Evolutionary conservation across 1,140 invertebrate genomes (phyloP), one percentile per base, ranked within the genome.

Genomic region (Sinella curviseta): DNA sequence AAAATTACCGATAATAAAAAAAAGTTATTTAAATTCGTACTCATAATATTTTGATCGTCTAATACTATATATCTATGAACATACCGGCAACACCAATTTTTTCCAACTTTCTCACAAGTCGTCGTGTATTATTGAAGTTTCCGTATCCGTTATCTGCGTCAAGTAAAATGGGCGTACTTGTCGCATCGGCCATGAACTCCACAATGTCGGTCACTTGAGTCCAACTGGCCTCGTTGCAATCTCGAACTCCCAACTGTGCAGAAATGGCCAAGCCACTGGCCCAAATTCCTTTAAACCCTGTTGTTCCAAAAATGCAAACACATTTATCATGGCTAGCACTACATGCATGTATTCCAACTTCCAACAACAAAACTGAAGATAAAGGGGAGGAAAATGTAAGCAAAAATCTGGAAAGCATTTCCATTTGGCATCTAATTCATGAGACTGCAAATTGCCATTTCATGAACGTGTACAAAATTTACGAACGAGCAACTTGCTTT

Each of bases 141-240:
- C 88, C 88, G 83, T 87, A 89, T 20, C 88, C 88, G 12, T 88
- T 88, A 82, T 89, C 88, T 48, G 88, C 88, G 83, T 89, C 88
- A 16, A 89, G 80, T n/a, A 89, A 83, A 57, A 89, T 88, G 0
- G 88, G 88, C 26, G 88, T 84, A 24, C 82, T 55, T n/a, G 87
- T 86, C 4, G 86, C 87, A 81, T 89, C 88, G 74, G 86, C 86
- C 88, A 89, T 89, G 82, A 87, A 89, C 77, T 88, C 88, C n/a
- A 86, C 54, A 3, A 88, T 85, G 55, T 89, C 88, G 2, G 88
- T 82, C 30, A 89, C 87, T 82, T 89, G 88, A 1, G 88, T 89
- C 88, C 88, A 89, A 1, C 88, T 88, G 3, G 87, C 88, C 80
- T 89, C 88, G 78, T 89, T 89, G 82, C 87, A 86, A 81, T 89